Percentiles rank a stretch among this genome's conserved stretches.
Evolutionary conservation across 2,113 vertebrate genomes (phyloP).

Genomic region (Cyphomyrus plagiostoma): DNA sequence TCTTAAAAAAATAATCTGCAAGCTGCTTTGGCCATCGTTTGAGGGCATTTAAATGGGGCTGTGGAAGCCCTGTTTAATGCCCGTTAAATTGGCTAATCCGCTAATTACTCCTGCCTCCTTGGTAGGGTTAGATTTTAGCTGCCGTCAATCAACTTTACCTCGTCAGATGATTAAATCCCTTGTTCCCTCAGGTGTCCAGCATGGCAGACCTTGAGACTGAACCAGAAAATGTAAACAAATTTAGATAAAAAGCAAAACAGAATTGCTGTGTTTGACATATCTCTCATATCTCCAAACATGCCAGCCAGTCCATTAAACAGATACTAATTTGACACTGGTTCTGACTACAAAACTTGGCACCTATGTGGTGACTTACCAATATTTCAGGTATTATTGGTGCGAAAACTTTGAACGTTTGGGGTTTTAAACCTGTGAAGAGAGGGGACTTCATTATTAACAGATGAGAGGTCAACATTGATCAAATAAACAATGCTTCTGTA

Average conservation of each 20-base stretch:
- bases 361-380: background rate
- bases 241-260: background rate
- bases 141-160: background rate
- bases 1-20: background rate
- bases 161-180: background rate
- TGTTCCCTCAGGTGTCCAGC: background rate
- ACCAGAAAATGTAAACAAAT: background rate
- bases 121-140: background rate
- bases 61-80: constrained; percentile 3
- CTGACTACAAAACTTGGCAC: background rate
- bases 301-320: background rate
- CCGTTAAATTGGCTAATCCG: background rate
- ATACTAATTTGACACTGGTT: background rate
- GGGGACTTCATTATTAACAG: background rate
- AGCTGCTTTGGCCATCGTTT: background rate
- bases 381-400: background rate
- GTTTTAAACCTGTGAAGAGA: background rate
- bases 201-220: background rate
- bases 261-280: background rate
- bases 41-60: background rate
- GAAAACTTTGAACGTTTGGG: background rate
- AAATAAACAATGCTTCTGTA: background rate
- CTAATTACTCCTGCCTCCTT: background rate
- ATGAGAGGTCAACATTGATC: background rate
- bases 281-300: background rate